These are phyloP conservation scores for Acleris emargana DNA, from an alignment of 2,888 invertebrate genomes.

Conservation along the genomic window DNA sequence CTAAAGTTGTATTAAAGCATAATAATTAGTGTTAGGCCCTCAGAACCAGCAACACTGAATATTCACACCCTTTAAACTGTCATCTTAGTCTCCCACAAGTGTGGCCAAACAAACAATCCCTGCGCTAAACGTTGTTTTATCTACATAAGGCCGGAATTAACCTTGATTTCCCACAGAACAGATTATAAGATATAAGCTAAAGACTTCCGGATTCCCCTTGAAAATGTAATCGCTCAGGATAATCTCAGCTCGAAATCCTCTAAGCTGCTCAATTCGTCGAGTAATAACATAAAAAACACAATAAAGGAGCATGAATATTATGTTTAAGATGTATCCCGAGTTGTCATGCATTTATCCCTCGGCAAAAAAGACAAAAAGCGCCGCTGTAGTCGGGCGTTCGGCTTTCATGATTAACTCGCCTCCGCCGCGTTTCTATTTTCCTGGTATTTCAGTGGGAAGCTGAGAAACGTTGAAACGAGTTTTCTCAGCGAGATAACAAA, in stretches of 20 bases:
- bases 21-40: too few relatives aligned
- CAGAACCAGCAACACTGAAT: not conserved
- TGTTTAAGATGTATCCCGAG: constrained; percentile 39
- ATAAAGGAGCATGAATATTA: constrained; percentile 26
- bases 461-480: constrained; percentile 40
- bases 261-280: constrained; percentile 13
- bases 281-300: constrained; percentile 15
- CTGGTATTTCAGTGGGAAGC: constrained; percentile 39
- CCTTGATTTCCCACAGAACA: constrained; percentile 1
- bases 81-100: not conserved
- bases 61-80: not conserved
- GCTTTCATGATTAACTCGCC: constrained; percentile 67
- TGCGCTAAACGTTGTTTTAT: not conserved
- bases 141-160: not conserved
- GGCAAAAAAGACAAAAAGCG: constrained; percentile 58
- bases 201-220: constrained; percentile 13
- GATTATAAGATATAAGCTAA: constrained; percentile 3
- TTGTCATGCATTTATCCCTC: constrained; percentile 47
- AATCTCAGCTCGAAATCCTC: constrained; percentile 13
- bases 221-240: constrained; percentile 17
- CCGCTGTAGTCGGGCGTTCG: constrained; percentile 57
- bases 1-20: too few relatives aligned
- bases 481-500: constrained; percentile 66
- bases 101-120: not conserved
- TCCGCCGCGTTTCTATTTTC: constrained; percentile 52